phyloP scores from a whole-genome alignment of 2,797 vertebrate species.

The Nannoperca obscura region DNA sequence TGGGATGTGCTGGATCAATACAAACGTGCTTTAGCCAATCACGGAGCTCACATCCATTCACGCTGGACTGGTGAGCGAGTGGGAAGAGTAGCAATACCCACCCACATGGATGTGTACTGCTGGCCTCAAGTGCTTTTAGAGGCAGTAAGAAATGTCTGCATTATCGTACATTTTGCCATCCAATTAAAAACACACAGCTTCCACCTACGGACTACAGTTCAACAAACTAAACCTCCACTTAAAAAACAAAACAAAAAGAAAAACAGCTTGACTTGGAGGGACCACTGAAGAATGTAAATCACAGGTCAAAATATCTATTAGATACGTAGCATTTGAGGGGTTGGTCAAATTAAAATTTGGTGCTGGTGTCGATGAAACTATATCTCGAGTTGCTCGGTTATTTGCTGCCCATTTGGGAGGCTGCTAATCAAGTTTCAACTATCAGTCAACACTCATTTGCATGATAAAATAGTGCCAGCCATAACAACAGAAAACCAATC shows the following conservation, averaged over 20 bases:
- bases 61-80: conserved; percentile 53
- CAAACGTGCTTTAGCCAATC: conserved; percentile 66
- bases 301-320: conserved; percentile 28
- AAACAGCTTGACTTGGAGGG: conserved; percentile 30
- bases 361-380: conserved; percentile 41
- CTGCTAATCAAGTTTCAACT: conserved; percentile 77
- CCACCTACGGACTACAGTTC: conserved; percentile 50
- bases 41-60: conserved; percentile 61
- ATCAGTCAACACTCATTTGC: conserved; percentile 81
- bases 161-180: conserved; percentile 47
- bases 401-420: conserved; percentile 76
- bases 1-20: conserved; percentile 74
- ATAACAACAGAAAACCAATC: conserved; percentile 80
- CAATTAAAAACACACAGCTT: conserved; percentile 64
- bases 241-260: conserved; percentile 28
- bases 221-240: conserved; percentile 45
- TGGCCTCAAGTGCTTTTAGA: conserved; percentile 66
- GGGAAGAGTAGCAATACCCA: conserved; percentile 60
- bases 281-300: conserved; percentile 49
- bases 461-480: conserved; percentile 79
- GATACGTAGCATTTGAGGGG: neutral
- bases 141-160: conserved; percentile 65
- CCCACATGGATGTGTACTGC: conserved; percentile 64
- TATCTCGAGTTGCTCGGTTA: conserved; percentile 58
- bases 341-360: conserved; percentile 42